A percentile compares a stretch with the other conserved stretches of the same genome.
These are phyloP conservation scores for Drosophila testacea DNA, from an alignment of 2,888 invertebrate genomes.

Conservation along the genomic window DNA sequence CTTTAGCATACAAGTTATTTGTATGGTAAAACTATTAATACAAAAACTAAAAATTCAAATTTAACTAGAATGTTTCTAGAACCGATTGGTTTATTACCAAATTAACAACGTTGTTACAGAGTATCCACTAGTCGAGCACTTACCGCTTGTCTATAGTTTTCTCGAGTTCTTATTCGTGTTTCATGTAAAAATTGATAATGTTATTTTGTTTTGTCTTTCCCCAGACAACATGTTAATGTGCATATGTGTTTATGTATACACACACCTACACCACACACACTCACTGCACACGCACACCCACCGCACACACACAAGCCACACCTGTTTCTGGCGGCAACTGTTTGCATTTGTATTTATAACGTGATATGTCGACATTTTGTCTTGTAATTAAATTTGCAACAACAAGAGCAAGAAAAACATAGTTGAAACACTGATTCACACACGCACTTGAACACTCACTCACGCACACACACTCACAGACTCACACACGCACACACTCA, in stretches of 20 bases:
- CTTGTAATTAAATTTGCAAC: constrained; percentile 71
- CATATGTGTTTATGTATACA: neutral
- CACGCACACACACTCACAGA: constrained; percentile 15
- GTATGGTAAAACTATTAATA: too few relatives aligned
- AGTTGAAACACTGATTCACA: constrained; percentile 26
- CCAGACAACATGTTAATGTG: constrained; percentile 21
- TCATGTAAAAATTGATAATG: constrained; percentile 5
- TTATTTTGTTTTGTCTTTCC: neutral
- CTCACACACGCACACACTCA: constrained; percentile 23
- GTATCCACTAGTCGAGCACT: neutral
- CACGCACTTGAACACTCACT: constrained; percentile 23
- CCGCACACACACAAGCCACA: neutral
- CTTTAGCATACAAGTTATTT: too few relatives aligned
- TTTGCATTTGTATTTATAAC: constrained; percentile 61
- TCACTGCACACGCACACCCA: neutral
- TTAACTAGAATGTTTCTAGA: too few relatives aligned
- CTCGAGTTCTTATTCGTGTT: neutral
- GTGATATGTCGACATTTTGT: constrained; percentile 70
- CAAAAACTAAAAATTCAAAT: too few relatives aligned
- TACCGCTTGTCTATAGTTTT: neutral
- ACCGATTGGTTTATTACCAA: too few relatives aligned
- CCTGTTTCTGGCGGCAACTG: constrained; percentile 13
- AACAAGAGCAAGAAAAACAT: constrained; percentile 25
- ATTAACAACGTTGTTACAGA: neutral
- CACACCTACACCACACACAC: neutral